Evolutionary conservation across 1,140 invertebrate genomes (phyloP).

Genomic region (Aphelenchoides avenae): DNA sequence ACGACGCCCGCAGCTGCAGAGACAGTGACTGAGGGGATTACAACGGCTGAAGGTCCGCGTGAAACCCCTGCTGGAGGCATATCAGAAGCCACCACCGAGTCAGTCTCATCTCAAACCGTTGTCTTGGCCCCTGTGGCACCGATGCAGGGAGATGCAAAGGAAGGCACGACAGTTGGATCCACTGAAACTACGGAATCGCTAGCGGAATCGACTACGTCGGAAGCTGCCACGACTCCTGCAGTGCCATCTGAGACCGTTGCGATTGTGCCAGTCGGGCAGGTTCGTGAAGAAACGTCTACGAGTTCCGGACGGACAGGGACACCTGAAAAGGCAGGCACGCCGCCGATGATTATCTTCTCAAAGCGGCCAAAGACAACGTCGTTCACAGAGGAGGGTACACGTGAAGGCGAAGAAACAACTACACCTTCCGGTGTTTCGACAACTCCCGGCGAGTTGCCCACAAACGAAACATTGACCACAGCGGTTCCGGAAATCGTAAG

Average conservation of each 20-base stretch:
- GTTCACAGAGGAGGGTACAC: not conserved
- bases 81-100: not conserved
- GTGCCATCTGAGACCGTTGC: not conserved
- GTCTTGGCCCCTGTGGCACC: no score
- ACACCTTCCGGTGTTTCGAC: not conserved
- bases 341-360: no score
- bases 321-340: no score
- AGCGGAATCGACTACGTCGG: not conserved
- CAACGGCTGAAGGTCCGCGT: not conserved
- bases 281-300: not conserved
- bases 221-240: slow-evolving; percentile 1
- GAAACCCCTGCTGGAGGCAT: not conserved
- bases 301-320: no score
- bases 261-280: not conserved
- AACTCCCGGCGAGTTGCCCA: slow-evolving; percentile 8
- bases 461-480: not conserved
- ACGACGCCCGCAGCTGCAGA: not conserved
- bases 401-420: slow-evolving; percentile 9
- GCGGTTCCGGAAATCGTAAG: slow-evolving; percentile 13
- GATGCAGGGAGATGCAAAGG: not conserved
- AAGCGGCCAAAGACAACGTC: not conserved
- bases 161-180: not conserved
- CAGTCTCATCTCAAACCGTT: no score
- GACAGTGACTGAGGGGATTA: not conserved
- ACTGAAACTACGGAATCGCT: not conserved